These are phyloP conservation scores for Hormiphora californensis DNA, from an alignment of 37 sponge, comb jelly and placozoan genomes.

Conservation along the genomic window DNA sequence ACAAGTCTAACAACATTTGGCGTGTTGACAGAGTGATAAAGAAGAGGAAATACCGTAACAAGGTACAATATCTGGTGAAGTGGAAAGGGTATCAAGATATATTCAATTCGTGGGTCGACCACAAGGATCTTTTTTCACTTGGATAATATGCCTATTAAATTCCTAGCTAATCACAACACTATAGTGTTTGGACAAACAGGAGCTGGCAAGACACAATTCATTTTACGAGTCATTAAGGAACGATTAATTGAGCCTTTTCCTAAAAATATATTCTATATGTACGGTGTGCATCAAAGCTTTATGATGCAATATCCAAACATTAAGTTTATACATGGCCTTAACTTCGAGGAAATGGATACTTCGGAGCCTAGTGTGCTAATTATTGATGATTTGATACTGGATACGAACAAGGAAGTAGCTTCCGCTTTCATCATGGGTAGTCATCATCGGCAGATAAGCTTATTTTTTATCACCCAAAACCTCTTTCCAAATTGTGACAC, in stretches of 20 bases:
- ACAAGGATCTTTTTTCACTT: not conserved
- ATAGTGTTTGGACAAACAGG: not conserved
- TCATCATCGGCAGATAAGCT: not conserved
- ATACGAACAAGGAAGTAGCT: not conserved
- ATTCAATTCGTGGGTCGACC: conserved; percentile 6
- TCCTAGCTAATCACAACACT: conserved; percentile 2
- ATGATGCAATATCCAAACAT: conserved; percentile 8
- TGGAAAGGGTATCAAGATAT: not conserved
- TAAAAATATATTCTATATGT: conserved; percentile 29
- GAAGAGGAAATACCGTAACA: not conserved
- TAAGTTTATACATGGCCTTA: not conserved
- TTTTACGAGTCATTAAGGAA: not conserved
- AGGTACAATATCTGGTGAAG: not conserved
- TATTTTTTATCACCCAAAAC: not conserved
- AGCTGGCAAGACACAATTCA: not conserved
- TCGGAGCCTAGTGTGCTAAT: not conserved
- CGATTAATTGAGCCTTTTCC: not conserved
- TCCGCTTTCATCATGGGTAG: not conserved
- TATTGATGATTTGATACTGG: conserved; percentile 4
- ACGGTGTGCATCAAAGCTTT: not conserved
- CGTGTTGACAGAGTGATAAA: not conserved
- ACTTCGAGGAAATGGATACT: not conserved
- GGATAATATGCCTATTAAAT: not conserved
- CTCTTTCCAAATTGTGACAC: conserved; percentile 30
- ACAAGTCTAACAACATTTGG: not conserved